A percentile compares a stretch with the other conserved stretches of the same genome.
Conservation (phyloP, 2,888 invertebrate species). For the Eupithecia inturbata region DNA sequence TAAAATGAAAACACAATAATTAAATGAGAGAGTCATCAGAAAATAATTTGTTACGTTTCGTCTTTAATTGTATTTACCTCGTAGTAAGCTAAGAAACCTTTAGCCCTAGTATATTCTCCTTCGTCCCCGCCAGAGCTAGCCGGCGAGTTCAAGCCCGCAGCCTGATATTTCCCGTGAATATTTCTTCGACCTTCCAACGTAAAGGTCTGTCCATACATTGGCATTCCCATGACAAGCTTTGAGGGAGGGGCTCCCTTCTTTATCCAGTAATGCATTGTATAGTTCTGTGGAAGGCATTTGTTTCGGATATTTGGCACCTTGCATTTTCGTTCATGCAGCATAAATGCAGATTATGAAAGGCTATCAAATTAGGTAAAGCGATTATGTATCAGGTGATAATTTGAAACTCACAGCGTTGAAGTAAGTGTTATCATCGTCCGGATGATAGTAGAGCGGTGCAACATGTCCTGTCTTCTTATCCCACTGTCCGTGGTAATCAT, state of each 20-base stretch:
- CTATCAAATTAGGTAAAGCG: background rate
- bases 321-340: background rate
- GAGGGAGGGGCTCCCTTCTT: conserved; percentile 91
- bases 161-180: conserved; percentile 67
- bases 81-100: conserved; percentile 94
- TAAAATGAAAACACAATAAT: conserved; percentile 52
- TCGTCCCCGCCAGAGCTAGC: conserved; percentile 91
- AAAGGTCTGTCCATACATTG: conserved; percentile 94
- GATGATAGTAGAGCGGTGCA: conserved; percentile 92
- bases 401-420: conserved; percentile 89
- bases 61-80: conserved; percentile 82
- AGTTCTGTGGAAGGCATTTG: conserved; percentile 85
- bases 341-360: background rate
- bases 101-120: conserved; percentile 93
- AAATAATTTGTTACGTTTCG: background rate
- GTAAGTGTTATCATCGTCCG: conserved; percentile 91
- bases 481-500: conserved; percentile 96
- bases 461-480: conserved; percentile 96
- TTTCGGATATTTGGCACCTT: background rate
- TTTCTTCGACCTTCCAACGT: conserved; percentile 67
- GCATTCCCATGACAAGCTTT: conserved; percentile 95
- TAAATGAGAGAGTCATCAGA: background rate
- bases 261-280: conserved; percentile 95
- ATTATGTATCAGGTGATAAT: conserved; percentile 23
- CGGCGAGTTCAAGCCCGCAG: conserved; percentile 88